Base-by-base conservation (phyloP, 2,113 vertebrate species). In the Ophthalmotilapia sp. region DNA sequence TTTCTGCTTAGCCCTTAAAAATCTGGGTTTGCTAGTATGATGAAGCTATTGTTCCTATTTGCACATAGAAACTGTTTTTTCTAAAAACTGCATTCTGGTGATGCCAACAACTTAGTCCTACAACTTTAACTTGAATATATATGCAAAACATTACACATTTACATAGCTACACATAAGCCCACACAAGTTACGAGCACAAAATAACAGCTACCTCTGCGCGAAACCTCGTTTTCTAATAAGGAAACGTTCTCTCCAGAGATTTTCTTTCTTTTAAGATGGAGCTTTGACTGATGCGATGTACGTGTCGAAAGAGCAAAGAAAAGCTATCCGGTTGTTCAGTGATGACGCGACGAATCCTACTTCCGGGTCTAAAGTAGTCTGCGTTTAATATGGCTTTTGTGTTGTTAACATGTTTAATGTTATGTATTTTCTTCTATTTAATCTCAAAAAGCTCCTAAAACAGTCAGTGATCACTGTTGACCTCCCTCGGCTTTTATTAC, bases 1-100 rank as follows among this genome's bases (percentile, higher is more conserved):
- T 91, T 93, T 91, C 83, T 90, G 88, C 91, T 93, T 82, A 89
- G 88, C 70, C 80, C 82, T 86, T 62, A 62, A 88, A 88, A 88
- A 92, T 84, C 19, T 13, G 9, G 42, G 53, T 81, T 84, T 3
- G 6, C 26, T 83, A 79, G 65, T 6, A 42, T 5, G 33, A 51
- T 86, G 86, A 73, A 87, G 65, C 81, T 60, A 40, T 62, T 5
- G 26, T 51, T 54, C 45, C 31, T 17, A 54, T 85, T 90, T 23
- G 6, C 26, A 23, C 58, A 73, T n/a, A 49, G 23, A 77, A 75
- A 49, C 9, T 3, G 2, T 5, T 77, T 65, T 75, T 75, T 49
- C 9, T 49, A 75, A 81, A n/a, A 40, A 17, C 13, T 14, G 40
- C 19, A 12, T 70, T 87, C 12, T 6, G 49, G 55, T 47, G 70